Conservation (phyloP, 2,113 vertebrate species). For the Anarrhichthys ocellatus region DNA sequence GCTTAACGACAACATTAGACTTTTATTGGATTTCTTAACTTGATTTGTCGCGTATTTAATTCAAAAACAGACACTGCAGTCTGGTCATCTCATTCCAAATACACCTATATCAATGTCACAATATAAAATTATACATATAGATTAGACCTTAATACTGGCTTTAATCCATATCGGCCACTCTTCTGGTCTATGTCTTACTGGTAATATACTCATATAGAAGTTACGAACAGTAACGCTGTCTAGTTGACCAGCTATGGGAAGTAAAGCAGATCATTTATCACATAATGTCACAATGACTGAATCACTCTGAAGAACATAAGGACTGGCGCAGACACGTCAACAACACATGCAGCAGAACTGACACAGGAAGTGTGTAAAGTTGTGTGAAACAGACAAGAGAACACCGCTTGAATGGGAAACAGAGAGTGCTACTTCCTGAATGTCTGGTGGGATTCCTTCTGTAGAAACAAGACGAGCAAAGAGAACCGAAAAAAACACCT, state of each 20-base stretch:
- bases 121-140: not conserved
- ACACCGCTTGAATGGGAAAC: not conserved
- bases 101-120: not conserved
- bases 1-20: not conserved
- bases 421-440: slow-evolving; percentile 30
- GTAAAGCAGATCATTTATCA: not conserved
- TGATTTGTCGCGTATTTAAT: not conserved
- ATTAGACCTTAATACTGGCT: not conserved
- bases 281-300: not conserved
- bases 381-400: slow-evolving; percentile 6
- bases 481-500: slow-evolving; percentile 48
- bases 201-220: not conserved
- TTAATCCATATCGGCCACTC: not conserved
- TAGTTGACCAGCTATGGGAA: not conserved
- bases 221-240: not conserved
- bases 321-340: not conserved
- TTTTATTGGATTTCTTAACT: not conserved
- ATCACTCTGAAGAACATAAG: not conserved
- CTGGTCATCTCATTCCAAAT: not conserved
- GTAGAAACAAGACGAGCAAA: slow-evolving; percentile 19
- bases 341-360: not conserved
- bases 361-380: slow-evolving; percentile 13
- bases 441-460: slow-evolving; percentile 40
- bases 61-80: not conserved
- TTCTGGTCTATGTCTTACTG: not conserved